Evolutionary conservation across 2,888 invertebrate species (phyloP).

Genomic region (Rotaria macrura): DNA sequence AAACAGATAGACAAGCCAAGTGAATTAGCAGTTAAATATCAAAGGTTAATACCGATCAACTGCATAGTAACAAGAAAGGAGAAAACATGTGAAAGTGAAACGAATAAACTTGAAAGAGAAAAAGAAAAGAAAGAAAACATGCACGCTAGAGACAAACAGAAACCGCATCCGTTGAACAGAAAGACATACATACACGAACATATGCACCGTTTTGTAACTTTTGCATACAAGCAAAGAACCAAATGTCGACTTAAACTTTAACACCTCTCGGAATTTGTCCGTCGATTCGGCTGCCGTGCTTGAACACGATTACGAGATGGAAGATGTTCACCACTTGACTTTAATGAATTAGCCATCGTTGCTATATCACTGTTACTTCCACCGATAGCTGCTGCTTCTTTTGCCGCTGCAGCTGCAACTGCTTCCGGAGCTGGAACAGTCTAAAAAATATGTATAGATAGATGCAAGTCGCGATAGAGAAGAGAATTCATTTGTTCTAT

Average conservation of each 20-base stretch:
- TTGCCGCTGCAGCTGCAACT: not conserved
- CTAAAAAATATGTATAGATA: not conserved
- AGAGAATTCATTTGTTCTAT: not conserved
- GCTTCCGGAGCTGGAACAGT: constrained; percentile 13
- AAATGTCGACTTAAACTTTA: not conserved
- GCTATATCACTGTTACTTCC: not conserved
- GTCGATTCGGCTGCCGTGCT: not conserved
- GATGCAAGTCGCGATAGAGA: not conserved
- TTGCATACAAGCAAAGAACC: not conserved
- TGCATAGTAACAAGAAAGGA: not conserved
- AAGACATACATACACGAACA: not conserved
- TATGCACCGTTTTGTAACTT: not conserved
- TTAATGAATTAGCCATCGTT: not conserved
- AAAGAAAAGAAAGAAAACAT: not conserved
- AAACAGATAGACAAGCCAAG: not conserved
- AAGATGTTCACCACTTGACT: not conserved
- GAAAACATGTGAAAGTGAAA: not conserved
- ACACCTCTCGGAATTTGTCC: not conserved
- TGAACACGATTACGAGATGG: constrained; percentile 12
- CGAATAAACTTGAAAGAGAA: not conserved
- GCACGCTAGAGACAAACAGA: not conserved
- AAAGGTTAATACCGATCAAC: not conserved
- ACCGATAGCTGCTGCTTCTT: not conserved
- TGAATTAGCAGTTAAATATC: not conserved
- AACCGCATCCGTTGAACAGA: not conserved